Evolutionary conservation across 2,888 invertebrate genomes (phyloP).

Genomic region (Andricus curvator): DNA sequence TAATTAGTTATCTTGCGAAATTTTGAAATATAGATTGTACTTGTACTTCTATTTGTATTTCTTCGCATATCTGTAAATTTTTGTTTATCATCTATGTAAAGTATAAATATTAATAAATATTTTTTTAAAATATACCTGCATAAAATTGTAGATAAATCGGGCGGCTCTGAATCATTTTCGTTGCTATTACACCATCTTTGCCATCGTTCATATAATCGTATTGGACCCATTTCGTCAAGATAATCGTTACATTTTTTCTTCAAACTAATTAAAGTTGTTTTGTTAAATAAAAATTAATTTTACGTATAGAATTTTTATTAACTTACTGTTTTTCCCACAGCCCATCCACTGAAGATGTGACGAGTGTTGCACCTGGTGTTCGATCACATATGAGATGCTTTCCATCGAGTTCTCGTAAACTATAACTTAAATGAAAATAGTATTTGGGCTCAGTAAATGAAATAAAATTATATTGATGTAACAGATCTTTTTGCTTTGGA

Average conservation of each 20-base stretch:
- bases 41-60: too few relatives aligned
- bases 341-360: conserved; percentile 66
- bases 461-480: background rate
- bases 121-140: conserved; percentile 58
- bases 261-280: conserved; percentile 58
- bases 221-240: conserved; percentile 60
- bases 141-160: conserved; percentile 60
- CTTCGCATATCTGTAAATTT: too few relatives aligned
- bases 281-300: conserved; percentile 32
- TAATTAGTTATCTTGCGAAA: too few relatives aligned
- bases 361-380: conserved; percentile 60
- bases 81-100: too few relatives aligned
- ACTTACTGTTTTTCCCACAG: conserved; percentile 67
- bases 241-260: conserved; percentile 66
- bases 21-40: too few relatives aligned
- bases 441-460: background rate
- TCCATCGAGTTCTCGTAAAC: conserved; percentile 66
- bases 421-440: conserved; percentile 60
- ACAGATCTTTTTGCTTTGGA: background rate
- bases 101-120: too few relatives aligned
- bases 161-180: conserved; percentile 40
- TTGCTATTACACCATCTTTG: conserved; percentile 53
- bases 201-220: conserved; percentile 67
- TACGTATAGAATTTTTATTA: background rate
- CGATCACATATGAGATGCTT: conserved; percentile 64